Base-by-base conservation (phyloP, 2,888 invertebrate genomes). In the Standfussiana lucernea region DNA sequence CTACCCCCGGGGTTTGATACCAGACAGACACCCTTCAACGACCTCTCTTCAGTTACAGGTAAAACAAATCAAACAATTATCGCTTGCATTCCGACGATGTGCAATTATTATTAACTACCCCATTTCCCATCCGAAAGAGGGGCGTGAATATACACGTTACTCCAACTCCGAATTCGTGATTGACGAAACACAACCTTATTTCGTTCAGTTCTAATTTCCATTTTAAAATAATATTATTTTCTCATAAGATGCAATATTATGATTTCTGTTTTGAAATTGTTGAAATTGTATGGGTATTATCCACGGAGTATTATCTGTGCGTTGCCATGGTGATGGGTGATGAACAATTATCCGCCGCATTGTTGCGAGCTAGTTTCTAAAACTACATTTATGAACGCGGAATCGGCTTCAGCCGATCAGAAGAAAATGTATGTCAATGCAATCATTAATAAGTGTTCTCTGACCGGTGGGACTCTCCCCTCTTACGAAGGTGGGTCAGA, bases 21-120 rank as follows among this genome's bases (percentile, higher is more conserved):
- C 81, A 72, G 72, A 53, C 61, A 66, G 28, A 37, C 50, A 65
- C 59, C 40, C 56, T 45, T 40, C 35, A 84, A 18, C 13, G 32
- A 37, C 53, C 66, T 45, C 21, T 10, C 37, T 15, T 40, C 45
- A 80, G 45, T 56, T 59, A 68, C 68, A 68, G 28, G 45, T 72
- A 24, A 53, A 81, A 69, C 45, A 65, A 84, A 84, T 59, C 64
- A 68, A 64, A 68, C 40, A 59, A 40, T 37, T 42, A 32, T 59
- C 21, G 56, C 37, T 42, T 24, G 73, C 56, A 45, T 10, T 47
- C 74, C 35, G 15, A 28, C 18, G 35, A 42, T 35, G 45, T 65
- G 28, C 59, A 72, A 72, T 84, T 80, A 65, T 59, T 68, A 56
- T 47, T 37, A 21, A 50, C 67, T 28, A 61, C 59, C 42, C 21